These are phyloP conservation scores for Shinisaurus crocodilurus DNA, from an alignment of 2,113 vertebrate genomes.

Conservation along the genomic window DNA sequence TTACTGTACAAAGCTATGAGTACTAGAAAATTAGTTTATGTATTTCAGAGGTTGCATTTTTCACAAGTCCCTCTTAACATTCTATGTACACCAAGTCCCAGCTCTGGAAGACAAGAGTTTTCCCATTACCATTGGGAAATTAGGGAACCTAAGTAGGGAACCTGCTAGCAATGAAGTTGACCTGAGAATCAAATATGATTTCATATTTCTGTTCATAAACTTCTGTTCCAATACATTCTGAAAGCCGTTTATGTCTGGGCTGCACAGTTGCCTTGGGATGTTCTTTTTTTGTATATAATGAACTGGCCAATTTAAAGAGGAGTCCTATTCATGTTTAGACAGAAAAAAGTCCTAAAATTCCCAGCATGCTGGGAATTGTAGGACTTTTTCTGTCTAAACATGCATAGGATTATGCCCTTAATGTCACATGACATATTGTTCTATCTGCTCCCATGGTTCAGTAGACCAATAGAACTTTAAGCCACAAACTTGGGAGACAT, in stretches of 20 bases:
- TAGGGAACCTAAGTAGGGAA: not conserved
- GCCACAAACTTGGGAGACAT: not conserved
- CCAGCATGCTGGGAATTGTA: too few species aligned
- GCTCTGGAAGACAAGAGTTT: not conserved
- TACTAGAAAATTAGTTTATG: not conserved
- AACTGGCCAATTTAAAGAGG: not conserved
- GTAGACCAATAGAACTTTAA: not conserved
- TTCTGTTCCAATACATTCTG: not conserved
- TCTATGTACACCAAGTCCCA: not conserved
- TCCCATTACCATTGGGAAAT: not conserved
- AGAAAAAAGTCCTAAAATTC: too few species aligned
- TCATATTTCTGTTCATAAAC: not conserved
- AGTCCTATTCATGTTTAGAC: too few species aligned
- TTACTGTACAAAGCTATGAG: too few species aligned
- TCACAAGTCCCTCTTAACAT: not conserved
- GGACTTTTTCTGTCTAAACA: too few species aligned
- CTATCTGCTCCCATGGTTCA: not conserved
- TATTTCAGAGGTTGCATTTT: not conserved
- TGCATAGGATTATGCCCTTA: not conserved
- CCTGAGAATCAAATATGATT: not conserved
- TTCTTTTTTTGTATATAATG: not conserved
- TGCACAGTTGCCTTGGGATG: not conserved
- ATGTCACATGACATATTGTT: not conserved
- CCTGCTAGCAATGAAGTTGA: not conserved
- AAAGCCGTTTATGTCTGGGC: not conserved